Evolutionary conservation across 2,888 invertebrate species (phyloP).

Genomic region (Trypoxylon attenuatum): DNA sequence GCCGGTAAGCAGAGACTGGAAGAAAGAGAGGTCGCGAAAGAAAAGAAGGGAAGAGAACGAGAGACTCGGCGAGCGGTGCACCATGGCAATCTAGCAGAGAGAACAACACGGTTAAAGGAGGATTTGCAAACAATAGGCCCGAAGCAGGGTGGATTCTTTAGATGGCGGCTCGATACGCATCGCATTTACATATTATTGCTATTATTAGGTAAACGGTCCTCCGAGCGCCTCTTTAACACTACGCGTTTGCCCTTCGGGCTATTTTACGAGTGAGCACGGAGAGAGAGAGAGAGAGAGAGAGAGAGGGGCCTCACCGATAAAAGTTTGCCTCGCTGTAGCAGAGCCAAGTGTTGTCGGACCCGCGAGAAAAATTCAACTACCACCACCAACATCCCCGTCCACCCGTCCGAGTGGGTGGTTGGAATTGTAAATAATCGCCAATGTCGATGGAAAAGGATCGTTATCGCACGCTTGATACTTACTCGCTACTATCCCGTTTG

Average conservation of each 20-base stretch:
- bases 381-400: constrained; percentile 9
- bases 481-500: too few species aligned
- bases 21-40: constrained; percentile 9
- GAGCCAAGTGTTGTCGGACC: constrained; percentile 35
- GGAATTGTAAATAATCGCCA: constrained; percentile 64
- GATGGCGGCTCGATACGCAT: constrained; percentile 72
- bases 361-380: constrained; percentile 59
- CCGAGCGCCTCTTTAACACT: constrained; percentile 68
- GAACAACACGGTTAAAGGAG: constrained; percentile 57
- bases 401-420: constrained; percentile 58
- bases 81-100: constrained; percentile 31
- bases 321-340: constrained; percentile 35
- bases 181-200: constrained; percentile 74
- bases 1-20: neutral
- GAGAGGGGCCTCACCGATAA: constrained; percentile 57
- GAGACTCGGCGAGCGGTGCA: neutral
- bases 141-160: constrained; percentile 69
- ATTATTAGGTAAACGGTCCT: constrained; percentile 73
- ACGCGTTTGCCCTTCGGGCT: constrained; percentile 63
- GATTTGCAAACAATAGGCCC: constrained; percentile 73
- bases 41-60: constrained; percentile 11
- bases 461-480: constrained; percentile 44
- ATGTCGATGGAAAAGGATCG: constrained; percentile 56
- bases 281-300: too few species aligned
- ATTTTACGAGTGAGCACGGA: constrained; percentile 64